Conservation (phyloP, 2,797 vertebrate genomes). For the Anguilla marmorata region DNA sequence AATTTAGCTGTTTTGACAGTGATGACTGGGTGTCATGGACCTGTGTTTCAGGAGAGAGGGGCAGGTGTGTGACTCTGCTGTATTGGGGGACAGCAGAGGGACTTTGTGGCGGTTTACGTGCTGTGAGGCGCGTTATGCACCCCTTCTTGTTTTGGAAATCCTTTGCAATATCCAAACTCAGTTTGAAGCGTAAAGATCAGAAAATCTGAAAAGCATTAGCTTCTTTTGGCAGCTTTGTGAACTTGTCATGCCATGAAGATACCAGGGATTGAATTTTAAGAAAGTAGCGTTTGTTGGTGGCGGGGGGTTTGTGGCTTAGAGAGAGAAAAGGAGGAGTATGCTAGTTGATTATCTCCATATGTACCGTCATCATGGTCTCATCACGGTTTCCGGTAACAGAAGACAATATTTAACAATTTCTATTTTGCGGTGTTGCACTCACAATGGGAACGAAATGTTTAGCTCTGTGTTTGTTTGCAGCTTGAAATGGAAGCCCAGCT, state of each 20-base stretch:
- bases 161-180: constrained; percentile 39
- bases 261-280: constrained; percentile 40
- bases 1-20: background rate
- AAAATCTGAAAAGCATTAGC: constrained; percentile 56
- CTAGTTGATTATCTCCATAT: constrained; percentile 68
- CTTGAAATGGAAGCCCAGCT: constrained; percentile 15
- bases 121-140: background rate
- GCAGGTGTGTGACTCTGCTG: background rate
- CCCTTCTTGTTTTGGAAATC: constrained; percentile 45
- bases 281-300: constrained; percentile 28
- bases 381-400: constrained; percentile 64
- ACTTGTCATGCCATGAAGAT: constrained; percentile 13
- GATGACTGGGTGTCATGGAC: background rate
- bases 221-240: constrained; percentile 37
- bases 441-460: constrained; percentile 15
- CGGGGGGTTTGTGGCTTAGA: constrained; percentile 39
- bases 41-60: background rate
- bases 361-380: constrained; percentile 52
- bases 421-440: constrained; percentile 42
- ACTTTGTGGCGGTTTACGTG: background rate
- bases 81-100: background rate
- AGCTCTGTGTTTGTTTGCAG: constrained; percentile 2
- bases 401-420: constrained; percentile 54
- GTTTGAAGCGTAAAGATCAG: constrained; percentile 16
- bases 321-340: constrained; percentile 56